These are phyloP conservation scores for Solenopsis invicta DNA, from an alignment of 1,140 invertebrate species.

Conservation along the genomic window DNA sequence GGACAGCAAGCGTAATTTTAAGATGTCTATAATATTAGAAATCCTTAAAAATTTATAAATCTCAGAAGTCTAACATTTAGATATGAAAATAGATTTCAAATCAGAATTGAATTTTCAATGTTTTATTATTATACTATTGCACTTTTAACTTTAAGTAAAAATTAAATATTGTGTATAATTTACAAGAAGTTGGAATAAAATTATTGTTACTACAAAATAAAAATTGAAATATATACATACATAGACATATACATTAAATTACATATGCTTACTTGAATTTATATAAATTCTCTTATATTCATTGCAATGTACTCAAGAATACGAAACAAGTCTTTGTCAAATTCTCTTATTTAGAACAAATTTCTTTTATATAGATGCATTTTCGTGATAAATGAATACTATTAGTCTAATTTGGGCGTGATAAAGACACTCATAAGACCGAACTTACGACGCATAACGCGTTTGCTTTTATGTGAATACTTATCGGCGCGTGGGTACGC, in stretches of 20 bases:
- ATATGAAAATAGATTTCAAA: conserved; percentile 5
- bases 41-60: background rate
- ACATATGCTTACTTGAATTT: background rate
- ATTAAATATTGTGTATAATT: conserved; percentile 5
- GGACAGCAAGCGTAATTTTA: background rate
- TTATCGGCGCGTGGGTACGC: conserved; percentile 54
- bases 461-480: conserved; percentile 36
- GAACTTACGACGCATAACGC: conserved; percentile 65
- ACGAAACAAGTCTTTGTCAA: background rate
- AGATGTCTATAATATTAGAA: background rate
- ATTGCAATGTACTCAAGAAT: background rate
- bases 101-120: background rate
- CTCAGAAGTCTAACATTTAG: background rate
- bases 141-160: conserved; percentile 13
- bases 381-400: conserved; percentile 10
- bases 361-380: background rate
- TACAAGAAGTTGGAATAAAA: background rate
- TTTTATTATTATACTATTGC: background rate
- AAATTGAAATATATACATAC: background rate
- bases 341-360: background rate
- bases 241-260: background rate
- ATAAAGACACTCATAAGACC: conserved; percentile 4
- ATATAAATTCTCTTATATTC: conserved; percentile 1
- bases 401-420: conserved; percentile 17
- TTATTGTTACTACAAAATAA: background rate